A percentile compares a stretch with the other conserved stretches of the same genome.
phyloP scores from a whole-genome alignment of 2,113 vertebrate genomes.

The Pituophis catenifer region DNA sequence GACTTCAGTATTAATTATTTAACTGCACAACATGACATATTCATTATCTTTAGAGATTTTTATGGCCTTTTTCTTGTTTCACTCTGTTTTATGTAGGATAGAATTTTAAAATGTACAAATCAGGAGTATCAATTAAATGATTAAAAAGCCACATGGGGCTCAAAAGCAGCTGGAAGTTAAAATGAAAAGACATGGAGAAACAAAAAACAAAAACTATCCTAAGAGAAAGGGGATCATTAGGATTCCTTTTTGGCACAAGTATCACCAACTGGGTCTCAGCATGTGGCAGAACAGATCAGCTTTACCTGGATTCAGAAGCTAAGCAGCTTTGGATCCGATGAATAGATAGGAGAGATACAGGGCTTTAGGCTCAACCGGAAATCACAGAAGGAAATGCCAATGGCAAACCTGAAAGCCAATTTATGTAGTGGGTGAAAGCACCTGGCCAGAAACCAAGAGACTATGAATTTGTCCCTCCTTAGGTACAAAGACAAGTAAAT shows the following conservation, averaged over 20 bases:
- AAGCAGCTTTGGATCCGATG: not conserved
- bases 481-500: not conserved
- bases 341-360: not conserved
- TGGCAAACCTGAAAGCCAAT: not conserved
- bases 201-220: not conserved
- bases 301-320: not conserved
- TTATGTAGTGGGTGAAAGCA: not conserved
- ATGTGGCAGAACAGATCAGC: not conserved
- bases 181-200: not conserved
- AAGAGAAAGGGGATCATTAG: not conserved
- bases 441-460: not conserved
- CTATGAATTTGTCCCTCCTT: not conserved
- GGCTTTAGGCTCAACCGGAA: not conserved
- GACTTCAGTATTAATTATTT: not conserved
- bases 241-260: not conserved
- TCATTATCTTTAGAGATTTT: not conserved
- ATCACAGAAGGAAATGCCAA: not conserved
- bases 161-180: not conserved
- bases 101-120: not conserved
- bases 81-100: not conserved
- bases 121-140: not conserved
- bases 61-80: not conserved
- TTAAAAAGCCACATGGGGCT: not conserved
- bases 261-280: not conserved
- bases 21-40: not conserved